A percentile compares a stretch with the other conserved stretches of the same genome.
phyloP scores from a whole-genome alignment of 2,113 vertebrate genomes.

The Indicator indicator region DNA sequence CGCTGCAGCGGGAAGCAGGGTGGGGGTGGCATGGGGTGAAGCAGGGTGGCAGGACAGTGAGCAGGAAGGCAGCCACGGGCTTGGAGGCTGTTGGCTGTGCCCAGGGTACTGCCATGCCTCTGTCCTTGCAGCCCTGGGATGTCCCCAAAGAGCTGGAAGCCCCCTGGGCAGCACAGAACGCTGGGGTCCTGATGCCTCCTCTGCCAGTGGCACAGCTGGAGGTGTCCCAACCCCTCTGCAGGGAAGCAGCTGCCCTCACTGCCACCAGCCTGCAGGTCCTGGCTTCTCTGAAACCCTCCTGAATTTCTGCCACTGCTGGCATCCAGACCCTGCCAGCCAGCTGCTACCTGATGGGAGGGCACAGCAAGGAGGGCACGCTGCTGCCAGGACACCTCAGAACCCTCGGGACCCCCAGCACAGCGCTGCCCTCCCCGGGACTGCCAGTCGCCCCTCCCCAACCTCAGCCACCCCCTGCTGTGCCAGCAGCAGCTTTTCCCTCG shows the following conservation, averaged over 20 bases:
- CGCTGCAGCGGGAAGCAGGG: not conserved
- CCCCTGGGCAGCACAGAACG: not conserved
- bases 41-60: accelerated
- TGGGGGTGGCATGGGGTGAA: not conserved
- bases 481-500: not conserved
- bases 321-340: not conserved
- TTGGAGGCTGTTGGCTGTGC: not conserved
- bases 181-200: not conserved
- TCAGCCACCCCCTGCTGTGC: not conserved
- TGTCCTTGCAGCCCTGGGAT: not conserved
- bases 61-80: not conserved
- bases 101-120: not conserved
- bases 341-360: not conserved
- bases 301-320: too few species aligned
- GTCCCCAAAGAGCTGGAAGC: not conserved
- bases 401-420: too few species aligned
- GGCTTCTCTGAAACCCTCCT: not conserved
- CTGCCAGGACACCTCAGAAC: not conserved
- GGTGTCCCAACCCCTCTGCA: not conserved
- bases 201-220: accelerated
- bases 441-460: not conserved
- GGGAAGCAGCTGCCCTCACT: not conserved
- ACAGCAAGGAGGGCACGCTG: accelerated
- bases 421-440: too few species aligned
- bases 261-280: accelerated